A percentile compares a stretch with the other conserved stretches of the same genome.
Evolutionary conservation across 2,797 vertebrate genomes (phyloP).

Genomic region (Setipinna tenuifilis): DNA sequence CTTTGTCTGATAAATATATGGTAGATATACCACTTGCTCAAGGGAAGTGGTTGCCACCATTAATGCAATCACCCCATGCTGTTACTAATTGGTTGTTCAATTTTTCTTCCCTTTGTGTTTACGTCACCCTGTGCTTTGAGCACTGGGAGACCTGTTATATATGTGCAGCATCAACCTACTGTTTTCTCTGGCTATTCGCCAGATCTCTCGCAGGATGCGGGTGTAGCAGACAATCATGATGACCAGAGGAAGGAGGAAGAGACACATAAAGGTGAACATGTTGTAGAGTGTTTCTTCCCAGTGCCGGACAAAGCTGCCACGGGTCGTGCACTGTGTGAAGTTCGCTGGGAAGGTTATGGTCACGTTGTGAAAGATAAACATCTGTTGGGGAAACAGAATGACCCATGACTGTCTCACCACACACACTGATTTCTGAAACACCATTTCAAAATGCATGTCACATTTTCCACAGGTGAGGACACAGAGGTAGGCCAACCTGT

Average conservation of each 20-base stretch:
- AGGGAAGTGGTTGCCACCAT: not conserved
- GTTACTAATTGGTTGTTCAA: not conserved
- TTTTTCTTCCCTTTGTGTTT: not conserved
- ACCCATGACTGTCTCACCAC: not conserved
- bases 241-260: conserved; percentile 86
- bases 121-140: too few species aligned
- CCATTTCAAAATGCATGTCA: not conserved
- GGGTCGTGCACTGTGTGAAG: conserved; percentile 88
- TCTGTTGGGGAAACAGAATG: conserved; percentile 63
- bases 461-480: not conserved
- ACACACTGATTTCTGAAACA: not conserved
- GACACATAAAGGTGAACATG: conserved; percentile 84
- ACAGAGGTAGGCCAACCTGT: not conserved
- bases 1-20: too few species aligned
- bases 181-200: conserved; percentile 74
- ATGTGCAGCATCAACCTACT: conserved; percentile 65
- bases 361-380: conserved; percentile 85
- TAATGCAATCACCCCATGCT: not conserved
- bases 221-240: conserved; percentile 88
- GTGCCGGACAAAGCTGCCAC: conserved; percentile 77
- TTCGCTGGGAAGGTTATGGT: conserved; percentile 80
- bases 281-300: conserved; percentile 89
- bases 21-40: too few species aligned
- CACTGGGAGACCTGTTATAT: too few species aligned
- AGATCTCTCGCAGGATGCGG: conserved; percentile 84